Percentiles rank a stretch among this genome's conserved stretches.
phyloP scores from a whole-genome alignment of 2,888 invertebrate species.

The Zhengitettix transpicula region DNA sequence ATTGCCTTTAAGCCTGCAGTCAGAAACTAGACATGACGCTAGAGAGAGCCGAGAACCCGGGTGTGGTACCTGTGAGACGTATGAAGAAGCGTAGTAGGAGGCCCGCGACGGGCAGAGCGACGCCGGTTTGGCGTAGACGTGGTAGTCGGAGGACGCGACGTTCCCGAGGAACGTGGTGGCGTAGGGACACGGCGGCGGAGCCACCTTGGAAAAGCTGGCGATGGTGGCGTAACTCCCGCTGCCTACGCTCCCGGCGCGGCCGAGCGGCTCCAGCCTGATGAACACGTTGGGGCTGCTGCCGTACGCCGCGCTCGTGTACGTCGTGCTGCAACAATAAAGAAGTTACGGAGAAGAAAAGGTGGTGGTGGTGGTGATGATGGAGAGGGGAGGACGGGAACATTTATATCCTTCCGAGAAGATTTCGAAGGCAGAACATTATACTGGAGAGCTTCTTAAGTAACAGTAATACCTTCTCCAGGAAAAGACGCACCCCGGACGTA shows the following conservation, averaged over 20 bases:
- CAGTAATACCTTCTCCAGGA: too few species aligned
- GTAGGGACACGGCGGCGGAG: constrained; percentile 47
- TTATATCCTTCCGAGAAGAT: too few species aligned
- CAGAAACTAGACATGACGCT: too few species aligned
- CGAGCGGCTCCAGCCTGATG: constrained; percentile 51
- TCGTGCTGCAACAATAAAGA: constrained; percentile 35
- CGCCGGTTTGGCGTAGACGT: neutral
- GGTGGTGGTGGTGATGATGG: too few species aligned
- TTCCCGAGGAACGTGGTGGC: constrained; percentile 32
- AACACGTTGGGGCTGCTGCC: constrained; percentile 62
- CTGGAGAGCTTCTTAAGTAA: too few species aligned
- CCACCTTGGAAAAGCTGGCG: constrained; percentile 62
- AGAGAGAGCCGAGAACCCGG: too few species aligned
- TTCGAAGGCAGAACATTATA: too few species aligned
- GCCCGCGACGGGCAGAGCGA: neutral
- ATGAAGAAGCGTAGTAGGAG: constrained; percentile 62
- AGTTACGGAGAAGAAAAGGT: too few species aligned
- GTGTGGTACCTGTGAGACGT: constrained; percentile 56
- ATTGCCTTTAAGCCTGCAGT: too few species aligned
- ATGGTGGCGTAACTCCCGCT: constrained; percentile 72
- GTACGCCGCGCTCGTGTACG: constrained; percentile 61
- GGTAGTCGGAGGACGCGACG: constrained; percentile 4
- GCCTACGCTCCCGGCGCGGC: constrained; percentile 50
- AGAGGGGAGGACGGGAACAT: too few species aligned
- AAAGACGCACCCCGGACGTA: too few species aligned